phyloP scores from a whole-genome alignment of 2,888 invertebrate species.

The Blastobasis lacticolella region DNA sequence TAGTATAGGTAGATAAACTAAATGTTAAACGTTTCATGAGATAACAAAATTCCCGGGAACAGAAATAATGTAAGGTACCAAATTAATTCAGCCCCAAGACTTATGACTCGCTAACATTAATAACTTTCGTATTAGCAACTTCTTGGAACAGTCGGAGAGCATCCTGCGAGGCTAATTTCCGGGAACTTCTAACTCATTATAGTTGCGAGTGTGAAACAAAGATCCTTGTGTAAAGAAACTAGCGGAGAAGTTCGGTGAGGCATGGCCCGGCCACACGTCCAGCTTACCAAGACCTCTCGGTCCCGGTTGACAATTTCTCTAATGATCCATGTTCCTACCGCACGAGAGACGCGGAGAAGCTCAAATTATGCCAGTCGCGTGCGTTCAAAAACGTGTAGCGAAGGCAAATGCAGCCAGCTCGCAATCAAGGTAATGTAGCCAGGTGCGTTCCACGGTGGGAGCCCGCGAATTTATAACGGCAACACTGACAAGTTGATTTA shows the following conservation, averaged over 20 bases:
- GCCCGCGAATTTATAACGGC: slow-evolving; percentile 62
- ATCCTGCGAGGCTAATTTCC: slow-evolving; percentile 29
- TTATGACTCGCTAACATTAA: slow-evolving; percentile 20
- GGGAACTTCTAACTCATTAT: slow-evolving; percentile 51
- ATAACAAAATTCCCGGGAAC: too few relatives aligned
- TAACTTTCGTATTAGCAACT: slow-evolving; percentile 36
- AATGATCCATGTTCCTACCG: too few relatives aligned
- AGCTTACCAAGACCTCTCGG: slow-evolving; percentile 16
- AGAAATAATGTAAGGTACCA: slow-evolving; percentile 10
- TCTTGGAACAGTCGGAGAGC: slow-evolving; percentile 18
- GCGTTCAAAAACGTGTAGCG: slow-evolving; percentile 30
- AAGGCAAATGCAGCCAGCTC: slow-evolving; percentile 46
- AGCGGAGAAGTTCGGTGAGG: slow-evolving; percentile 39
- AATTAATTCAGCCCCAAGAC: slow-evolving; percentile 22
- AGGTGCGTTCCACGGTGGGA: slow-evolving; percentile 54
- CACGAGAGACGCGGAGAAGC: slow-evolving; percentile 8
- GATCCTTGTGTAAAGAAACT: slow-evolving; percentile 36
- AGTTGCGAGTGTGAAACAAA: slow-evolving; percentile 35
- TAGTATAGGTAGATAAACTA: too few relatives aligned
- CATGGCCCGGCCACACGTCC: slow-evolving; percentile 18
- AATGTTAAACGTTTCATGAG: too few relatives aligned
- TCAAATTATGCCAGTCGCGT: slow-evolving; percentile 19
- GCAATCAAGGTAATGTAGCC: slow-evolving; percentile 68
- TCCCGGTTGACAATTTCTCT: too few relatives aligned
- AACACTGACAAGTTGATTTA: slow-evolving; percentile 68